Base-by-base conservation (phyloP, 2,113 vertebrate species). In the Macroglossus sobrinus region DNA sequence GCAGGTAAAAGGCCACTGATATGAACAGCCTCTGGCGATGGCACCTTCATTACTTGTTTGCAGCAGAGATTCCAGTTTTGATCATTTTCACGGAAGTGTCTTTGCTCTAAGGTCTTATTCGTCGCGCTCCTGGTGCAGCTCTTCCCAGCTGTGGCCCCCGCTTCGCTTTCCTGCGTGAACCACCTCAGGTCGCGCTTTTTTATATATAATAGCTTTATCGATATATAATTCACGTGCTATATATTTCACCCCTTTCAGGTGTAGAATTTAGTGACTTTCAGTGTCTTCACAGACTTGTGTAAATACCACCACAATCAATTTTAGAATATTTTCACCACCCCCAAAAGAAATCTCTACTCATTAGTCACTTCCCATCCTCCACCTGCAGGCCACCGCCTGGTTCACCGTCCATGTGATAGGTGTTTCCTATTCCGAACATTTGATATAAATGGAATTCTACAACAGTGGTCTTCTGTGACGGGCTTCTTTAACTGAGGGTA, bases 201-300 rank as follows among this genome's bases (percentile, higher is more conserved):
- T 30, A 12, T 85, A 12, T 85, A 13, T 24, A 30, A 24, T 28
- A 68, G 80, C 24, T 64, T 64, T 78, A 61, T 38, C 50, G 72
- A 71, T 38, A 21, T 55, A 30, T 35, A 45, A 53, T 78, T 79
- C n/a, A 63, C 4, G 3, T 40, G 50, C 59, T 61, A 4, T 84
- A n/a, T 47, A n/a, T 47, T 40, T 66, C 38, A 79, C 45, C 30
- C 43, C 53, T 74, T 81, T n/a, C 53, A 59, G 43, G 18, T 59
- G 12, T 61, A 3, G 9, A 38, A 0, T 43, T 80, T 71, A 38
- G 14, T 74, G 38, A 15, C 57, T 71, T 57, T 89, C 55, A 21
- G 18, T 78, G n/a, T 91, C 26, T 33, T 92, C 21, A 61, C 64
- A 59, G 47, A n/a, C 79, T 90, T 79, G 50, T 59, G 26, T 22